Conservation (phyloP, 2,888 invertebrate species). For the Tiphia femorata region DNA sequence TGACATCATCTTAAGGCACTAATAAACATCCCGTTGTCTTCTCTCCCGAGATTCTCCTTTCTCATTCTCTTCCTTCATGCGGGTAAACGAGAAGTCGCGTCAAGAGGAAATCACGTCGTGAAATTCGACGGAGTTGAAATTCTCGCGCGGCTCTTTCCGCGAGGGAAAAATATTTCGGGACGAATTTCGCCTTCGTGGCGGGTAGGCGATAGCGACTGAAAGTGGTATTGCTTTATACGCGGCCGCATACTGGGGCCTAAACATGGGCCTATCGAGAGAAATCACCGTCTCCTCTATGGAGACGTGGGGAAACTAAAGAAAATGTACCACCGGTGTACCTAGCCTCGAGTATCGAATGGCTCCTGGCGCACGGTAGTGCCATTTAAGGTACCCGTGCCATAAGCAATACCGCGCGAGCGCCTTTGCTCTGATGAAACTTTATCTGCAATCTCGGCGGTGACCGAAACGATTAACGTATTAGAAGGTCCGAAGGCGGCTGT, state of each 20-base stretch:
- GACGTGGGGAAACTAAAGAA: conserved; percentile 44
- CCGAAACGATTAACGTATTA: conserved; percentile 45
- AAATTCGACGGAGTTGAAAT: too few relatives aligned
- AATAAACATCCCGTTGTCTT: too few relatives aligned
- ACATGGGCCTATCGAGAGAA: conserved; percentile 38
- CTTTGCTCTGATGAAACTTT: conserved; percentile 46
- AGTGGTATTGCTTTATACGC: conserved; percentile 34
- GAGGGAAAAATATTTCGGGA: too few relatives aligned
- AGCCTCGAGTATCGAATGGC: conserved; percentile 48
- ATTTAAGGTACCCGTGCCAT: conserved; percentile 44
- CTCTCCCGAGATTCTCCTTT: too few relatives aligned
- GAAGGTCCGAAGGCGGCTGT: too few relatives aligned
- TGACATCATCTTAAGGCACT: too few relatives aligned
- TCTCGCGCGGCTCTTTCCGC: too few relatives aligned
- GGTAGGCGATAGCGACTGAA: conserved; percentile 28
- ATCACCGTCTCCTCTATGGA: conserved; percentile 34
- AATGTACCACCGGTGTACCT: conserved; percentile 36
- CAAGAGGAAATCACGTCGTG: too few relatives aligned
- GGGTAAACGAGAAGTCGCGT: too few relatives aligned
- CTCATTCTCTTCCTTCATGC: too few relatives aligned
- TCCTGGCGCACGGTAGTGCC: conserved; percentile 41
- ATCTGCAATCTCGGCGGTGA: conserved; percentile 42
- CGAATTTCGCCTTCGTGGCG: too few relatives aligned
- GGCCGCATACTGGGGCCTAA: conserved; percentile 24
- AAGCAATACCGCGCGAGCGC: conserved; percentile 43